Conservation (phyloP, 2,888 invertebrate genomes). For the Blastobasis adustella region DNA sequence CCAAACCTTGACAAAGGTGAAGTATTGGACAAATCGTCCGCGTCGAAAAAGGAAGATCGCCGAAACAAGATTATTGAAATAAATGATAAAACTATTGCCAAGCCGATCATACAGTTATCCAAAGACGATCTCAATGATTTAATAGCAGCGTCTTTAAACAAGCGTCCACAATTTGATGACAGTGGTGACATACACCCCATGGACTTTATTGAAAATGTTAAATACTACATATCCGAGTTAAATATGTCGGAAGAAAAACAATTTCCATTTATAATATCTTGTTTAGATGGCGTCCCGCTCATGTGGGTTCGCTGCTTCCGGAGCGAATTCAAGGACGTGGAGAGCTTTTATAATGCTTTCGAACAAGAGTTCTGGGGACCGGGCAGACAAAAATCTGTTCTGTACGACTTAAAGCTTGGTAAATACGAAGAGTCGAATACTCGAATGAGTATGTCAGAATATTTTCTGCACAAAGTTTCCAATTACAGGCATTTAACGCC, state of each 20-base stretch:
- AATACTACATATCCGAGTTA: conserved; percentile 59
- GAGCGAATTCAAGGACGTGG: conserved; percentile 50
- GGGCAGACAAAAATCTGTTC: conserved; percentile 58
- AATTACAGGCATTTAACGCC: conserved; percentile 61
- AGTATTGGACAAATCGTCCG: conserved; percentile 38
- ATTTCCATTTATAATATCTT: conserved; percentile 58
- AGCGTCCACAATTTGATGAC: conserved; percentile 62
- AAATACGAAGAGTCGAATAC: conserved; percentile 54
- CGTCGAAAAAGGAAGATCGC: conserved; percentile 32
- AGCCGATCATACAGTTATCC: conserved; percentile 10
- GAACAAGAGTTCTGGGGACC: conserved; percentile 67
- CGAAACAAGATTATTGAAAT: conserved; percentile 53
- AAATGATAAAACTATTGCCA: conserved; percentile 40
- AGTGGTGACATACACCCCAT: conserved; percentile 59
- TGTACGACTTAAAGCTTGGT: conserved; percentile 64
- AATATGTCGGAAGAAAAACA: conserved; percentile 55
- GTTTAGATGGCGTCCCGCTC: conserved; percentile 59
- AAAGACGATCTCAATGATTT: conserved; percentile 56
- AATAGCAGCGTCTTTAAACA: conserved; percentile 57
- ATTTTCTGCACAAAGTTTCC: conserved; percentile 64
- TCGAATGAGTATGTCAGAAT: conserved; percentile 62
- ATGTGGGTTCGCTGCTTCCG: conserved; percentile 68
- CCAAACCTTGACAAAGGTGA: conserved; percentile 62
- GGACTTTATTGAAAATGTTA: conserved; percentile 61
- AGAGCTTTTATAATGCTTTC: conserved; percentile 53